Conservation (phyloP, 2,797 vertebrate species). For the Caiman crocodilus region DNA sequence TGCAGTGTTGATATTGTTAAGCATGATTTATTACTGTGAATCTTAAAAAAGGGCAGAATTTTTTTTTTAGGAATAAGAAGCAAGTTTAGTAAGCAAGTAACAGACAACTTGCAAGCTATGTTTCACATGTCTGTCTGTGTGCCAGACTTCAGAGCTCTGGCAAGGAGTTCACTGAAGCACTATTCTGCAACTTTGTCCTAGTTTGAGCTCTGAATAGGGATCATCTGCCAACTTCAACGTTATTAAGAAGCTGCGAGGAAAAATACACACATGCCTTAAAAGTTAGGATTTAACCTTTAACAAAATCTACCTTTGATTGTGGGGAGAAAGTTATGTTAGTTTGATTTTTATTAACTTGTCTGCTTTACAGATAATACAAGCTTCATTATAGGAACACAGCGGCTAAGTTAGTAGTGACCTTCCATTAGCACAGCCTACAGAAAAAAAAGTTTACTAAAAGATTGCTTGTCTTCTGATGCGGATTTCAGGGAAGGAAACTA, state of each 20-base stretch:
- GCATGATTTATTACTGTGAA: neutral
- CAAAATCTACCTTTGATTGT: neutral
- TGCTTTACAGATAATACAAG: neutral
- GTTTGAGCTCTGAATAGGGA: constrained; percentile 24
- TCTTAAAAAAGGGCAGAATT: constrained; percentile 5
- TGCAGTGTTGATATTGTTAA: neutral
- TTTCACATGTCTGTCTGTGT: constrained; percentile 12
- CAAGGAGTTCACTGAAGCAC: constrained; percentile 5
- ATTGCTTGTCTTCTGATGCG: too few species aligned
- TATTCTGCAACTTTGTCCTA: constrained; percentile 10
- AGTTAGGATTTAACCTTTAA: neutral
- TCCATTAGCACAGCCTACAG: neutral
- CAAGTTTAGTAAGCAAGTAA: constrained; percentile 2
- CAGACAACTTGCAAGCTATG: neutral
- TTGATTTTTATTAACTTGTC: neutral
- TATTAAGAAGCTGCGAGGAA: neutral
- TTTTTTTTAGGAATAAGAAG: neutral
- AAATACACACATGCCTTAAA: neutral
- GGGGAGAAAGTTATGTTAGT: neutral
- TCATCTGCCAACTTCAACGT: constrained; percentile 1
- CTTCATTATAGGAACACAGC: neutral
- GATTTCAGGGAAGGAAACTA: neutral
- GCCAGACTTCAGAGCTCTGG: constrained; percentile 29
- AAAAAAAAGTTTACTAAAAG: neutral
- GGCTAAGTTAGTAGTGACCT: neutral